Conservation (phyloP, 2,888 invertebrate species). For the Conistra vaccinii region DNA sequence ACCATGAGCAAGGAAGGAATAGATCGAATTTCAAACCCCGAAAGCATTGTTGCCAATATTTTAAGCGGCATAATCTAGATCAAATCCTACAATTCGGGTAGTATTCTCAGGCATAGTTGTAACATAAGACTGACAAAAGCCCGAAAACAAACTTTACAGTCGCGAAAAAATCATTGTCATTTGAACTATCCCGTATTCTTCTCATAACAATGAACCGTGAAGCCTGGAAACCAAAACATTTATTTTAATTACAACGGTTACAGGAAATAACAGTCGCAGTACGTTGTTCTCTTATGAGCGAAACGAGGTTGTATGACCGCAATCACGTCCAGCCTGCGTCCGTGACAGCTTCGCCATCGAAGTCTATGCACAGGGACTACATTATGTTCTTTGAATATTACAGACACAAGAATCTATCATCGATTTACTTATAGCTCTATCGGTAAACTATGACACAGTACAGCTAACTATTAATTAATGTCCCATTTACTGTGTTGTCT, state of each 20-base stretch:
- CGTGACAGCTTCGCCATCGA: conserved; percentile 69
- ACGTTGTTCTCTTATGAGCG: conserved; percentile 65
- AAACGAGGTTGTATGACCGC: conserved; percentile 75
- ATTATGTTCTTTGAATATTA: conserved; percentile 31
- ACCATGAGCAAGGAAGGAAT: not conserved
- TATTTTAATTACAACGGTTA: conserved; percentile 63
- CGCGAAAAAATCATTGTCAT: conserved; percentile 26
- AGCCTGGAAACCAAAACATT: conserved; percentile 57
- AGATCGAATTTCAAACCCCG: not conserved
- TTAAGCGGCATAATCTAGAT: too few relatives aligned
- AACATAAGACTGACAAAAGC: conserved; percentile 11
- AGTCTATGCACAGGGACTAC: conserved; percentile 36
- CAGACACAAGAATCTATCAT: conserved; percentile 19
- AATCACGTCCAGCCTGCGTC: conserved; percentile 75
- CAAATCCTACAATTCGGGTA: not conserved
- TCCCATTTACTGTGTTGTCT: conserved; percentile 34
- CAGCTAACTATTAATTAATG: conserved; percentile 26
- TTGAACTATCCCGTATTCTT: conserved; percentile 51
- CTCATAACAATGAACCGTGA: conserved; percentile 51
- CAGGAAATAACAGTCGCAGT: conserved; percentile 69
- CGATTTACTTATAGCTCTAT: conserved; percentile 12
- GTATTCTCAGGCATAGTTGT: not conserved
- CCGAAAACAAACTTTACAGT: conserved; percentile 6
- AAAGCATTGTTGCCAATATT: conserved; percentile 1
- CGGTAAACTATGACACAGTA: conserved; percentile 21